Base-by-base conservation (phyloP, 2,797 vertebrate genomes). In the Stomatorhinus walkeri region DNA sequence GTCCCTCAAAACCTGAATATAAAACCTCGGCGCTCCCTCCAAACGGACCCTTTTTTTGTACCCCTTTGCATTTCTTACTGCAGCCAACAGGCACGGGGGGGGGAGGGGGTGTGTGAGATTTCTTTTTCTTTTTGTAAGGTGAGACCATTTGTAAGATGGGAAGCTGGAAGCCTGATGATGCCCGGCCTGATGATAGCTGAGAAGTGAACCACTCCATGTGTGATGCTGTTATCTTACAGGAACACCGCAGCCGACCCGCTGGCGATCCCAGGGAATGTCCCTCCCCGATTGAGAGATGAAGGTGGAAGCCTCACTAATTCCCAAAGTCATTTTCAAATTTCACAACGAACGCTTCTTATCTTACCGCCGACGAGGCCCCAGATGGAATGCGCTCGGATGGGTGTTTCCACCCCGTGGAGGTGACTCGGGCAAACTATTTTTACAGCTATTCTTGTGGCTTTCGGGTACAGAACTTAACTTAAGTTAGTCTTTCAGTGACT, bases 261-360 rank as follows among this genome's bases (percentile, higher is more conserved):
- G n/a, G 4, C 5, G 19, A 40, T 61, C 54, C n/a, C 2, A 4
- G 19, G 86, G 56, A 56, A 86, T 86, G 14, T 48, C 14, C 51
- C 12, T 52, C 51, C 24, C 51, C 22, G 51, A 56, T 32, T 52
- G 51, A 36, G 49, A 14, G 54, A 56, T 43, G 56, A n/a, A 61
- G 56, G 86, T 10, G 86, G 54, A 64, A n/a, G 86, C 86, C 28
- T 87, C 16, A 7, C 40, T 87, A 87, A 61, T 48, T 87, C 86
- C 86, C 86, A 87, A 87, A 83, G 88, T 85, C 79, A 88, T 88
- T 88, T 84, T 88, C 56, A 61, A 59, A 85, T 88, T 61, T 48
- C 52, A 28, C 43, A 64, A 32, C 22, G 40, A 6, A 49, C n/a
- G 22, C 9, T 46, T 46, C 28, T 88, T 84, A 43, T 83, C 51